Conservation (phyloP, 2,888 invertebrate genomes). For the Cerastis leucographa region DNA sequence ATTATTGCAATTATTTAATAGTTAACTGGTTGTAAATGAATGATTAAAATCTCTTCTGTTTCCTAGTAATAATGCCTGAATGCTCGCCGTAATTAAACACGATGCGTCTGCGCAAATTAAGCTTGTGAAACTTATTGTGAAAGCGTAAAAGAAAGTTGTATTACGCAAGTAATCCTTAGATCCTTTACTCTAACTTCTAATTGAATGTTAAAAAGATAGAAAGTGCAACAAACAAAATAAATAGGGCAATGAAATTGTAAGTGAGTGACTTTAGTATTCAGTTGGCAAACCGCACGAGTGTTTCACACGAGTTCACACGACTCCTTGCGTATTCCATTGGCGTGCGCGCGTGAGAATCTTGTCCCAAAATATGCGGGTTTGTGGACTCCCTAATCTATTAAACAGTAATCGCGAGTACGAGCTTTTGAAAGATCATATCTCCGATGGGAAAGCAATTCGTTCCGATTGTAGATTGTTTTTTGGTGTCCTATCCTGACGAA, state of each 20-base stretch:
- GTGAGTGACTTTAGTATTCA: constrained; percentile 84
- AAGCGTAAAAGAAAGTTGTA: constrained; percentile 58
- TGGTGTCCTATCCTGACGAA: neutral
- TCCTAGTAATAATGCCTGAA: constrained; percentile 1
- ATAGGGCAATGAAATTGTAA: constrained; percentile 86
- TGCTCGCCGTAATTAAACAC: constrained; percentile 31
- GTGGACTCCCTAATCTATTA: constrained; percentile 51
- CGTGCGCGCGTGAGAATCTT: constrained; percentile 81
- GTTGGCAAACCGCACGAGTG: constrained; percentile 81
- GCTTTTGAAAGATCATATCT: constrained; percentile 25
- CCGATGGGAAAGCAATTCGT: constrained; percentile 15
- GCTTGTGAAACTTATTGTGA: constrained; percentile 12
- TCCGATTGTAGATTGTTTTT: neutral
- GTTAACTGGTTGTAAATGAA: neutral
- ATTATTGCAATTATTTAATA: neutral
- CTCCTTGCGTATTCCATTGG: constrained; percentile 81
- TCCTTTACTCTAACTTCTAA: constrained; percentile 54
- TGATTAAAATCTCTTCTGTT: neutral
- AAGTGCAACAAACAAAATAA: constrained; percentile 72
- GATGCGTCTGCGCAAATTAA: constrained; percentile 30
- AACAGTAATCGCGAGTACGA: constrained; percentile 28
- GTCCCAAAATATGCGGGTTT: constrained; percentile 74
- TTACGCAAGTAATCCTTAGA: constrained; percentile 48
- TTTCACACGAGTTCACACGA: constrained; percentile 81
- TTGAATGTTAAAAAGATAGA: constrained; percentile 59